These are phyloP conservation scores for Fregata magnificens DNA, from an alignment of 2,113 vertebrate species.

Conservation along the genomic window DNA sequence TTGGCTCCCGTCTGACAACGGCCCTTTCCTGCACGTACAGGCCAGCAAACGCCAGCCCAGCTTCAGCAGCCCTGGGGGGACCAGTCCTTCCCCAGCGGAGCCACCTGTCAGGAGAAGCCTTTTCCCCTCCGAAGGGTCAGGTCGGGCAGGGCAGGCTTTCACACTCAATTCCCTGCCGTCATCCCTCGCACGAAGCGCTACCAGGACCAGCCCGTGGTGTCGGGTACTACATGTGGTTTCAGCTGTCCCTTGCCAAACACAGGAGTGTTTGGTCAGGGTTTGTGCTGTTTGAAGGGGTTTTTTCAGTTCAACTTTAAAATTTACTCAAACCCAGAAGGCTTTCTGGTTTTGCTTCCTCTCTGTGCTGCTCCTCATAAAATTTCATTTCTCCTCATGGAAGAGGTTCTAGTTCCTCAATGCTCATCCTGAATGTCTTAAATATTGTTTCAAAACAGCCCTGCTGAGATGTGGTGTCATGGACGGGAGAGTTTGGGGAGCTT, in stretches of 20 bases:
- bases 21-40: background rate
- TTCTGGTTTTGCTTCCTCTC: background rate
- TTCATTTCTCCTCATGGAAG: background rate
- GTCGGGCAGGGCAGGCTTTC: background rate
- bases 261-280: background rate
- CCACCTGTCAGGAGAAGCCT: background rate
- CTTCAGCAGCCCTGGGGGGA: background rate
- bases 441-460: background rate
- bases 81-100: background rate
- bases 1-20: fast-evolving
- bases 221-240: background rate
- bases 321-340: background rate
- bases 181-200: background rate
- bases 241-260: background rate
- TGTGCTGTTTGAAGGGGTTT: background rate
- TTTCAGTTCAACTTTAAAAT: background rate
- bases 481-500: background rate
- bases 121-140: background rate
- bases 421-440: background rate
- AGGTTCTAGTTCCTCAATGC: background rate
- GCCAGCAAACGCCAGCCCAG: background rate
- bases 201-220: fast-evolving
- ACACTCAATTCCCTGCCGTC: background rate
- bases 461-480: background rate
- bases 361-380: background rate